Evolutionary conservation across 2,113 vertebrate species (phyloP).

Genomic region (Elaphurus davidianus): DNA sequence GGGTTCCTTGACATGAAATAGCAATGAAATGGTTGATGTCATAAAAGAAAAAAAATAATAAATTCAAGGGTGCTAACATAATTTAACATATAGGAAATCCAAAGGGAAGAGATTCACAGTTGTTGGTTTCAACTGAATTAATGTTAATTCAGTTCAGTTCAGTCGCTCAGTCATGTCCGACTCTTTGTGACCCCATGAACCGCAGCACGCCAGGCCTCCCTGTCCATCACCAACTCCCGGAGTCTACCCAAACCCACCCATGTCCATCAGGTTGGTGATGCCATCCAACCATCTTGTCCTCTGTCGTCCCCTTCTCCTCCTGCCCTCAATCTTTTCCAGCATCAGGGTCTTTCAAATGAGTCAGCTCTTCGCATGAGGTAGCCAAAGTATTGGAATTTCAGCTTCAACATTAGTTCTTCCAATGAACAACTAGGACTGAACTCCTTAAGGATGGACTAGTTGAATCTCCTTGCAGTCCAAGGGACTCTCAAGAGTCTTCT

Average conservation of each 20-base stretch:
- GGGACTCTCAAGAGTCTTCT: not conserved
- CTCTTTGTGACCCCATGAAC: not conserved
- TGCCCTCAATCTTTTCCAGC: not conserved
- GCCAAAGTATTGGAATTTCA: not conserved
- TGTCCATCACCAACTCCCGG: not conserved
- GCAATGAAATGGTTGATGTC: not conserved
- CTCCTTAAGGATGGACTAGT: not conserved
- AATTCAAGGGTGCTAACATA: not conserved
- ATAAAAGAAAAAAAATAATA: not conserved
- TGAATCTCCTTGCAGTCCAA: not conserved
- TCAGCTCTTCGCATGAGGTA: not conserved
- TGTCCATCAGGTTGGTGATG: not conserved
- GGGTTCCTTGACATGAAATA: not conserved
- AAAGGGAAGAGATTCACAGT: not conserved
- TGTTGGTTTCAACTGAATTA: not conserved
- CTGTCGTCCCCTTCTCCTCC: not conserved
- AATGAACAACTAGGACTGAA: not conserved
- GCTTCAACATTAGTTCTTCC: not conserved
- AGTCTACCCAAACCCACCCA: not conserved
- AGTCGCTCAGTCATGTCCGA: fast-evolving
- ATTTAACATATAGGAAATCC: not conserved
- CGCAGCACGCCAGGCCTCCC: fast-evolving
- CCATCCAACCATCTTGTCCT: not conserved
- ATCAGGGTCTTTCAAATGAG: not conserved
- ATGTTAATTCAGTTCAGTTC: not conserved